Evolutionary conservation across 1,140 invertebrate species (phyloP).

Genomic region (Scaptomyza graminum): DNA sequence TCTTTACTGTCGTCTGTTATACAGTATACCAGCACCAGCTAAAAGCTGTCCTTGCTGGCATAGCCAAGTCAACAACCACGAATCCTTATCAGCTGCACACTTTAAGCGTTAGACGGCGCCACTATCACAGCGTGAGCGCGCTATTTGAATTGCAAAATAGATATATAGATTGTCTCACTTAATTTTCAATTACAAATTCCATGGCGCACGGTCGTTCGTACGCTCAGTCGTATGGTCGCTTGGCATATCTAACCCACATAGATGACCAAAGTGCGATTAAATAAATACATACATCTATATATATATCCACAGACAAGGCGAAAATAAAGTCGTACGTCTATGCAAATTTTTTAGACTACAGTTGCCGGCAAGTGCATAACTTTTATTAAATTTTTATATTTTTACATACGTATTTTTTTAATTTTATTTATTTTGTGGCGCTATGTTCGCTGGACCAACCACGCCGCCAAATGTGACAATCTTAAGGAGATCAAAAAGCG

Average conservation of each 20-base stretch:
- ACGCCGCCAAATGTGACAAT: constrained; percentile 71
- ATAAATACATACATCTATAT: constrained; percentile 43
- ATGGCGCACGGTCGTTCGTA: constrained; percentile 52
- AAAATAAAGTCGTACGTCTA: constrained; percentile 78
- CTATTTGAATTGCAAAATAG: not conserved
- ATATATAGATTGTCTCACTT: constrained; percentile 16
- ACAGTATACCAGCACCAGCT: constrained; percentile 13
- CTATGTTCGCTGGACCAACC: constrained; percentile 40
- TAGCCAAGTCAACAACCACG: constrained; percentile 20
- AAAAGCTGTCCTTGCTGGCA: constrained; percentile 16
- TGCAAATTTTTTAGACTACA: constrained; percentile 64
- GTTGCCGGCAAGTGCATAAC: constrained; percentile 70
- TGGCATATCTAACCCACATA: constrained; percentile 67
- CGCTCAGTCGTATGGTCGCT: constrained; percentile 27
- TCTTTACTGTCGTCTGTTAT: not conserved
- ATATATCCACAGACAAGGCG: constrained; percentile 30
- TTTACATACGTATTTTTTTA: constrained; percentile 48
- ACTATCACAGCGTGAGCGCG: constrained; percentile 1
- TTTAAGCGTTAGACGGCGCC: constrained; percentile 49
- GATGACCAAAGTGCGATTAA: constrained; percentile 63
- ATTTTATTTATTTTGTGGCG: constrained; percentile 46
- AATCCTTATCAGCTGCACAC: constrained; percentile 31
- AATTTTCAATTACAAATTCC: constrained; percentile 73
- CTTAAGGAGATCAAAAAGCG: constrained; percentile 75
- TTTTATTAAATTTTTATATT: constrained; percentile 55